Evolutionary conservation across 2,797 vertebrate genomes (phyloP), one percentile per base, ranked within the genome.

Genomic region (Hafferia zeledoni): DNA sequence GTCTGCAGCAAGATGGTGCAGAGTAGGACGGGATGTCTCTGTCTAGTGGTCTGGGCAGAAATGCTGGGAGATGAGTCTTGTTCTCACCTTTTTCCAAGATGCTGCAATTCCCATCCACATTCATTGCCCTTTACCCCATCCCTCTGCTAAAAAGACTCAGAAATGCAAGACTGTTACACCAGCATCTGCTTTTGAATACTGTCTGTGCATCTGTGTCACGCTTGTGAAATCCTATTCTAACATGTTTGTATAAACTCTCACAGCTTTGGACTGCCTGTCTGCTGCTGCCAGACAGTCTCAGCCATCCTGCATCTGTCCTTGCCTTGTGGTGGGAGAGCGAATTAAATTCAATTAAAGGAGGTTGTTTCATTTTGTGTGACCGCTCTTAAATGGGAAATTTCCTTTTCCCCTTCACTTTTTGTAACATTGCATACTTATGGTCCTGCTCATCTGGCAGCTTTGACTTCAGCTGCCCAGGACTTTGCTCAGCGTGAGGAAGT

Each of bases 41-140:
- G 46, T 19, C 22, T 50, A 35, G 17, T 35, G 41, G 23, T 49
- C 20, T 1, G 0, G 71, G 28, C 67, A 87, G 65, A 59, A 65
- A 28, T 11, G 13, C 23, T 11, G 3, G 18, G 50, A 88, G 44
- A 28, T 17, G 11, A 4, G 17, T 33, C 57, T 43, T 49, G 44
- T 23, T 57, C 30, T 67, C 5, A 2, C 49, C 11, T 64, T 53
- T 71, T 70, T 27, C 25, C 3, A 5, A 41, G 49, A 25, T 1
- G 6, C 13, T 76, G 31, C 44, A 44, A 11, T 74, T 64, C 30
- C 41, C 28, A 53, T 46, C 27, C 18, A 5, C 0, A 0, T 79
- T 87, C 12, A 2, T 11, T 47, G 63, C 23, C 18, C 7, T 46
- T 80, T 41, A 35, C 2, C 17, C 11, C 4, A 19, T 30, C 24